phyloP scores from a whole-genome alignment of 1,140 invertebrate species.

The Drosophila serrata region DNA sequence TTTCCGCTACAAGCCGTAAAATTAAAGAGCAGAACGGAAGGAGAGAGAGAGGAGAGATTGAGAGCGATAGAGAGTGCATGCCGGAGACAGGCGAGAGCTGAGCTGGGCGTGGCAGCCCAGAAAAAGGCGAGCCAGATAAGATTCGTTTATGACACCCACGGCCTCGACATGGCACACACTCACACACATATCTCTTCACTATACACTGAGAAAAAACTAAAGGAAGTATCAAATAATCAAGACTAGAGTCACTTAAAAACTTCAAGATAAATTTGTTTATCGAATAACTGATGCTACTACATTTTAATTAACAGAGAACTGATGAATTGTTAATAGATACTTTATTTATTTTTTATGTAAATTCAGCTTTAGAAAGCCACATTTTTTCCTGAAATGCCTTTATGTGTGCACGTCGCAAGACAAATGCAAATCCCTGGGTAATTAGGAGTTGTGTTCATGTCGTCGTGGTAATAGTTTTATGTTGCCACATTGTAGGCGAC shows the following conservation, averaged over 20 bases:
- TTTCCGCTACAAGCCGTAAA: constrained; percentile 74
- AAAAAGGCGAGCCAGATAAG: constrained; percentile 69
- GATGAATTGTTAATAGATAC: too few relatives aligned
- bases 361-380: not conserved
- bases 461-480: constrained; percentile 83
- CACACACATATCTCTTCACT: constrained; percentile 9
- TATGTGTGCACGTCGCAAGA: constrained; percentile 65
- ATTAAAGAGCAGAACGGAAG: constrained; percentile 31
- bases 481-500: constrained; percentile 82
- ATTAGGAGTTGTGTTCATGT: constrained; percentile 83
- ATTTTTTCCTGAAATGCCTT: constrained; percentile 1
- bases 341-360: not conserved
- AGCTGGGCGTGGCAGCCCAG: constrained; percentile 62
- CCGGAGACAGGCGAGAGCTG: constrained; percentile 50
- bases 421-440: constrained; percentile 82
- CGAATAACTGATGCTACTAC: too few relatives aligned
- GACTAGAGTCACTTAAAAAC: too few relatives aligned
- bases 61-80: constrained; percentile 49
- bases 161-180: constrained; percentile 45
- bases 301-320: too few relatives aligned
- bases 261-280: too few relatives aligned
- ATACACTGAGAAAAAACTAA: not conserved
- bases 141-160: constrained; percentile 76
- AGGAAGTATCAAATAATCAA: not conserved
- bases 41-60: constrained; percentile 18